These are phyloP conservation scores for Ceuthmochares aereus DNA, from an alignment of 2,113 vertebrate species.

Conservation along the genomic window DNA sequence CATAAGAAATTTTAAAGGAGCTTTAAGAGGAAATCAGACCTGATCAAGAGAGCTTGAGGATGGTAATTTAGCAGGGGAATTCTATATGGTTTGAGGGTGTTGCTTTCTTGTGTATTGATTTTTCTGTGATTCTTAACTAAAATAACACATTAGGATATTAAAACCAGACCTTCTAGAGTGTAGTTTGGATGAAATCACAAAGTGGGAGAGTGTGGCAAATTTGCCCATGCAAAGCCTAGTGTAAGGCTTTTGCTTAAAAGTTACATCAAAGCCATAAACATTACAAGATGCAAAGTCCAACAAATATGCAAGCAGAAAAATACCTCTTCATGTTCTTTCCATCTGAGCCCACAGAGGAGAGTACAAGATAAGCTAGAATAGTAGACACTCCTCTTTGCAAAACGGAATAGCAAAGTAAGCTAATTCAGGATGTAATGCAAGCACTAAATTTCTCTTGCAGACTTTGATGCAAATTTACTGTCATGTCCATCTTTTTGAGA, in stretches of 20 bases:
- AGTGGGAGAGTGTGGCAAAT: constrained; percentile 58
- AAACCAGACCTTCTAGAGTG: constrained; percentile 69
- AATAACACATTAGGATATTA: constrained; percentile 51
- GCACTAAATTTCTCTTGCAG: not conserved
- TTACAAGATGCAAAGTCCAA: constrained; percentile 48
- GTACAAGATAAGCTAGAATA: not conserved
- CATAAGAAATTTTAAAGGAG: constrained; percentile 45
- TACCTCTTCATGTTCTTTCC: not conserved
- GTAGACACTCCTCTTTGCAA: not conserved
- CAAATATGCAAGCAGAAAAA: constrained; percentile 48
- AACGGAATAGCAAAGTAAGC: not conserved
- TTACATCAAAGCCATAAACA: constrained; percentile 71
- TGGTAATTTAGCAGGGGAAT: constrained; percentile 11
- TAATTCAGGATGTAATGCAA: not conserved
- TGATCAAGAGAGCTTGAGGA: constrained; percentile 42
- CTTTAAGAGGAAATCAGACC: constrained; percentile 61
- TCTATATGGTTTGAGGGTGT: constrained; percentile 15
- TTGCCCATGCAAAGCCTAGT: constrained; percentile 39
- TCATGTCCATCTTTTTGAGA: accelerated
- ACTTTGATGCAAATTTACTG: not conserved
- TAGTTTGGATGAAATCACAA: constrained; percentile 67
- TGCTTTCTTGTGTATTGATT: constrained; percentile 39
- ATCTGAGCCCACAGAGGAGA: not conserved
- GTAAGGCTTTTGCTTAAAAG: constrained; percentile 60
- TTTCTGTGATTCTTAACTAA: constrained; percentile 47